Base-by-base conservation (phyloP, 2,113 vertebrate genomes). In the Austrofundulus limnaeus region DNA sequence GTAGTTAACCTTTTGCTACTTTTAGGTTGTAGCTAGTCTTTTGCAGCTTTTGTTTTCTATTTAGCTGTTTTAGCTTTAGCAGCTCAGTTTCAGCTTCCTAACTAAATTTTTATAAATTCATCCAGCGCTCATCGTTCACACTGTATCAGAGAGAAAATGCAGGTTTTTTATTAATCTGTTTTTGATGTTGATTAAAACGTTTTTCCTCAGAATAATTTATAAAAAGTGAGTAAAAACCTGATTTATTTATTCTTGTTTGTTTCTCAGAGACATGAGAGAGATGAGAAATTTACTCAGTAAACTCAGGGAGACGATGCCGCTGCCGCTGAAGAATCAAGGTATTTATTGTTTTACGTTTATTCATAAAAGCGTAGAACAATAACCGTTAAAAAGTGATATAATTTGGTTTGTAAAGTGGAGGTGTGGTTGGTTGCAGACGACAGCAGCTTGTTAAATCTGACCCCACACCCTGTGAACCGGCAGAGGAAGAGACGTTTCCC, bases 231-330 rank as follows among this genome's bases (percentile, higher is more conserved):
- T n/a, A n/a, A n/a, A n/a, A n/a, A n/a, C n/a, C n/a, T n/a, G n/a
- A n/a, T n/a, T n/a, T n/a, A n/a, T n/a, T n/a, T n/a, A n/a, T n/a
- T n/a, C n/a, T n/a, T 34, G 31, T 34, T 34, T 34, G 31, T 34
- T 83, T 51, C 14, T 67, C 86, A 98, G 96, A 88, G 95, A 98
- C 66, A 95, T 97, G 93, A 89, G 93, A 88, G 96, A 98, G 93
- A 98, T 98, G 95, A 92, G 97, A 90, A 97, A 98, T 83, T 93
- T 98, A 80, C 91, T 98, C 91, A 98, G 95, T 88, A 98, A 98
- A 98, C 95, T 98, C 94, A 97, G 96, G 95, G 96, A 98, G 88
- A 95, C 95, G 70, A 96, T 98, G 96, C 96, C 96, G 91, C 92
- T 98, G 88, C 96, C 96, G 78, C 69, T 98, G 93, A 98, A 98